phyloP scores from a whole-genome alignment of 2,888 invertebrate species.

The Tortrix viridana region DNA sequence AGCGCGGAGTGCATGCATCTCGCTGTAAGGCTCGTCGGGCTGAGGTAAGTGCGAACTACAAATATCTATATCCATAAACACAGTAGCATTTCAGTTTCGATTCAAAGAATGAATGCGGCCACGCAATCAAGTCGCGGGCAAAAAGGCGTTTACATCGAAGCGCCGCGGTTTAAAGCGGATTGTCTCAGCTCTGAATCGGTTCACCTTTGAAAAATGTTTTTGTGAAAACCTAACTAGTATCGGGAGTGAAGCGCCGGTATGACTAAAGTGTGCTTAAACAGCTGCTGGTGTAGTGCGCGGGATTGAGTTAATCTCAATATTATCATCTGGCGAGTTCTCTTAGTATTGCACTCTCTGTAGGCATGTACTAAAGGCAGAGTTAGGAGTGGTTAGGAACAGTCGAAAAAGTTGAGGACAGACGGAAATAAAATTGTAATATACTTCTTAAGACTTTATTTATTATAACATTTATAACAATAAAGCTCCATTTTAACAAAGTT shows the following conservation, averaged over 20 bases:
- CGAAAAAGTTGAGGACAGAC: no score
- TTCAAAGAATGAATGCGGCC: constrained; percentile 7
- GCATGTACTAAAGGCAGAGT: constrained; percentile 44
- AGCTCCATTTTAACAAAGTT: no score
- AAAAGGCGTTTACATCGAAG: constrained; percentile 8
- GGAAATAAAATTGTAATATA: no score
- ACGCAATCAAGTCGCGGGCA: constrained; percentile 16
- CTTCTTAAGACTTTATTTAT: no score
- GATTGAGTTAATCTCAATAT: background rate
- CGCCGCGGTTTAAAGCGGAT: background rate
- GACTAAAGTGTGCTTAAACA: background rate
- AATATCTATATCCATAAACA: constrained; percentile 24
- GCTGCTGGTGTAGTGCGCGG: background rate
- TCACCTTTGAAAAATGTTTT: constrained; percentile 5
- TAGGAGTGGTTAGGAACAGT: no score
- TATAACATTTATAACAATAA: no score
- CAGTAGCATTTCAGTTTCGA: constrained; percentile 3
- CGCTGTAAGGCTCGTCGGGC: constrained; percentile 59
- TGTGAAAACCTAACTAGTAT: background rate
- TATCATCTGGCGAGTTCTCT: constrained; percentile 30
- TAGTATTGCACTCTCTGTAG: constrained; percentile 49
- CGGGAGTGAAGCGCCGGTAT: background rate
- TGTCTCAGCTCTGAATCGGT: constrained; percentile 12
- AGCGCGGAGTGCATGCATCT: constrained; percentile 64
- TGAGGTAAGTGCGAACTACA: constrained; percentile 38